These are phyloP conservation scores for Lottia scabra DNA, from an alignment of 2,888 invertebrate genomes.

Conservation along the genomic window DNA sequence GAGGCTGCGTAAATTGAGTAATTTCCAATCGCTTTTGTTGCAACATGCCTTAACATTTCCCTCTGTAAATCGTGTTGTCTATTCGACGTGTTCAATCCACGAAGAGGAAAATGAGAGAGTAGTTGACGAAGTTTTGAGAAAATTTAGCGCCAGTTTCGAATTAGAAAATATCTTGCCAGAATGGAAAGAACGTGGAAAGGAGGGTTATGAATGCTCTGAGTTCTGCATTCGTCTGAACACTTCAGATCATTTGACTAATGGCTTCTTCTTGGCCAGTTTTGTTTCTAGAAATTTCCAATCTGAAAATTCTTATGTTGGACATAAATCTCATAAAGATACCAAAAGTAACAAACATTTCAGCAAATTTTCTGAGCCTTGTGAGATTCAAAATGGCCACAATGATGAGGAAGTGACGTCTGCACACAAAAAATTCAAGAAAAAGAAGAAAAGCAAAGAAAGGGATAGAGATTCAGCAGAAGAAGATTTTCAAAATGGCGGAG, in stretches of 20 bases:
- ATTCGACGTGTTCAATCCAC: constrained; percentile 95
- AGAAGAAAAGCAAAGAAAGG: too few relatives aligned
- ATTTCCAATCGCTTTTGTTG: constrained; percentile 74
- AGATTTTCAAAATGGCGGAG: too few relatives aligned
- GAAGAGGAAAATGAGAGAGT: constrained; percentile 90
- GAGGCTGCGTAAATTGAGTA: constrained; percentile 54
- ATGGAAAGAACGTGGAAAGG: constrained; percentile 52
- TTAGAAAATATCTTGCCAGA: constrained; percentile 62
- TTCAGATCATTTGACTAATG: constrained; percentile 85
- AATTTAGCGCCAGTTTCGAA: constrained; percentile 62
- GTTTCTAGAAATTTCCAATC: constrained; percentile 60
- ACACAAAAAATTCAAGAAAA: too few relatives aligned
- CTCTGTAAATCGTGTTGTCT: constrained; percentile 85
- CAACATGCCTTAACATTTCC: constrained; percentile 90
- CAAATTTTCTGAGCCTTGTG: too few relatives aligned
- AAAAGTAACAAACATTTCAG: too few relatives aligned
- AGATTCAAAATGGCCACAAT: too few relatives aligned
- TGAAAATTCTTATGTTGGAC: neutral
- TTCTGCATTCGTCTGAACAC: constrained; percentile 85
- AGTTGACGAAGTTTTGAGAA: constrained; percentile 78
- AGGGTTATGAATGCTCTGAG: constrained; percentile 66
- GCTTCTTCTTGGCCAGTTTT: constrained; percentile 95
- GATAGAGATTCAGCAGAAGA: too few relatives aligned
- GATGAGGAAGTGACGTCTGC: neutral
- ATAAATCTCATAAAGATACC: too few relatives aligned